Base-by-base conservation (phyloP, 2,797 vertebrate species). In the Pseudocheirus occidentalis region DNA sequence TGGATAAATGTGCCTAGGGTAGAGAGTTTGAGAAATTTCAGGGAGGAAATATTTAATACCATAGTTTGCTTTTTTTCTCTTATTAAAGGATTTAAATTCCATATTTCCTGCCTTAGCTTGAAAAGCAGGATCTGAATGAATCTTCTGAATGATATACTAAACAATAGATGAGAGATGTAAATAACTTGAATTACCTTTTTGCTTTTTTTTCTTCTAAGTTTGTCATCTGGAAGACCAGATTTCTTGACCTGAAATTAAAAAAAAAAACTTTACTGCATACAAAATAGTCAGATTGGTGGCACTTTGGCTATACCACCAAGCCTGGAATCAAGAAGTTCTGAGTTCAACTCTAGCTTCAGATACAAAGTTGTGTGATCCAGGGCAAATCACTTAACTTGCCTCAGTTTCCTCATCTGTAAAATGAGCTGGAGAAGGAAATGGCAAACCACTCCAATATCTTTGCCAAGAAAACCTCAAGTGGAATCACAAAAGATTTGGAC, bases 41-140 rank as follows among this genome's bases (percentile, higher is more conserved):
- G 91, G 94, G 58, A 40, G 94, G 94, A 54, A 94, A 55, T 40
- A 66, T 66, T 96, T 53, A 95, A 1, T 91, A 53, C 94, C 10
- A 59, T n/a, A 56, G 50, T 93, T 92, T 95, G 93, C 94, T 94
- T 31, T 16, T 94, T 16, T 94, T 95, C 97, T 95, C 90, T 94
- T 73, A 28, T 87, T 96, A 94, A n/a, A 94, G 57, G 29, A 91
- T 92, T 4, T 13, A 13, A 95, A 54, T 96, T 95, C 81, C 24
- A 34, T 92, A 93, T 89, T 95, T 55, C 50, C 0, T 95, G 34
- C 46, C 92, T 6, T 52, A 7, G 91, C 73, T 96, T 96, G 94
- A 92, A 54, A 57, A 94, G 56, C 3, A 94, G 9, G 40, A 57
- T 94, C n/a, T 95, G 90, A 94, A 50, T 92, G 5, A 90, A 93